Base-by-base conservation (phyloP, 2,113 vertebrate species). In the Sitta europaea region DNA sequence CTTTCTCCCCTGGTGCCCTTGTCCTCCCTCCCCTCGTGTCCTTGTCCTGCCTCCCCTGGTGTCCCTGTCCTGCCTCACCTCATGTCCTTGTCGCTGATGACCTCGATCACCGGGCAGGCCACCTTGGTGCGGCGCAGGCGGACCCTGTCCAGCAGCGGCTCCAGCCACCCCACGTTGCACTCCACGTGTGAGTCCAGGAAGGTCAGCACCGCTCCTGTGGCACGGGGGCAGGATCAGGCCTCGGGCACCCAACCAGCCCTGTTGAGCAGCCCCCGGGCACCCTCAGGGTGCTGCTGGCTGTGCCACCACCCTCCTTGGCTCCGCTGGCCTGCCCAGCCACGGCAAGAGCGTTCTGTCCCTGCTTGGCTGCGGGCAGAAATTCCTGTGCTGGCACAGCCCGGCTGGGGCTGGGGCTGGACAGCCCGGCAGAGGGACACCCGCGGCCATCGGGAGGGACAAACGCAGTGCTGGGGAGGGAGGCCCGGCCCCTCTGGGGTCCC, bases 161-260 rank as follows among this genome's bases (percentile, higher is more conserved):
- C 99, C 97, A 99, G 96, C 99, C 99, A 99, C 17, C 99, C 99
- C 84, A 99, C 98, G 3, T 99, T 99, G 90, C 99, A 99, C 95
- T 99, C 99, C 73, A 99, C 92, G 3, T 99, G 99, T 1, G 99
- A 99, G 97, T 99, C 99, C 47, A 99, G 98, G 97, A 99, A 99
- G 1, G 99, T 99, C 90, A 99, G 97, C 14, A 99, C 98, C 5
- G 99, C 94, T 3, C 99, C 99, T 99, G 93, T 4, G 82, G 82
- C 36, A 83, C 38, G 48, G 24, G 0, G 92, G 92, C 35, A 53
- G 51, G 14, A 3, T 88, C 73, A 81, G 38, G 3, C 59, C 58
- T 9, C 0, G 0, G 70, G n/a, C 2, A 11, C 38, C 28, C 1
- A 1, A 2, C 18, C 35, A 5, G 36, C n/a, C 45, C 2, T 4